Conservation (phyloP, 1,140 invertebrate species). For the Holcopasites calliopsidis region DNA sequence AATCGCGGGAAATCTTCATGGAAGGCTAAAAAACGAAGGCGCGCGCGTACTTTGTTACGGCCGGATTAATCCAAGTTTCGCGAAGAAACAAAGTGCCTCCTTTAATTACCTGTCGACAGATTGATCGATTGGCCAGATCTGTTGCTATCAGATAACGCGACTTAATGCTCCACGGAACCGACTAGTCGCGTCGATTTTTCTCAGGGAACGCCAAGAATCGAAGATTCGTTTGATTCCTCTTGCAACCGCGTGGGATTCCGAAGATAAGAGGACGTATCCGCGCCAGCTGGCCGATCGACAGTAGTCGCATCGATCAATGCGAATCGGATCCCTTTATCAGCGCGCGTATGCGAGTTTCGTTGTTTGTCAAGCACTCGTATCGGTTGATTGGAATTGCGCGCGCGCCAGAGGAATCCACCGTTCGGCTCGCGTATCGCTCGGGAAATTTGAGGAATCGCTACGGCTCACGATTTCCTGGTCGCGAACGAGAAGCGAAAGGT, state of each 20-base stretch:
- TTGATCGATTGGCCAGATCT: conserved; percentile 54
- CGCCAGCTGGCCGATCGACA: too few relatives aligned
- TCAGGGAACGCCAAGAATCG: background rate
- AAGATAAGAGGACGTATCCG: too few relatives aligned
- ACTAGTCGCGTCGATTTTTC: background rate
- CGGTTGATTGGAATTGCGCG: too few relatives aligned
- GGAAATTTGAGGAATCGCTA: too few relatives aligned
- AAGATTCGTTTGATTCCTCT: background rate
- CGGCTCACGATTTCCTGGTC: too few relatives aligned
- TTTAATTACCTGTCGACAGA: conserved; percentile 63
- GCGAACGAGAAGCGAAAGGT: background rate
- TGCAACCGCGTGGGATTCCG: too few relatives aligned
- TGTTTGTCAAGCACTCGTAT: background rate
- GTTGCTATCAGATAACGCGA: conserved; percentile 53
- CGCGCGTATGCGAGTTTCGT: background rate
- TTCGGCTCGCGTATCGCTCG: too few relatives aligned
- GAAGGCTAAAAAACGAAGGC: conserved; percentile 11
- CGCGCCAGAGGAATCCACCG: too few relatives aligned
- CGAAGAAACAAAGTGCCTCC: conserved; percentile 58
- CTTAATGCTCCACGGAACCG: conserved; percentile 18
- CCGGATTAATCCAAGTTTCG: conserved; percentile 54
- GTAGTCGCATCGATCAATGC: too few relatives aligned
- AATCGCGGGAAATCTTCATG: conserved; percentile 20
- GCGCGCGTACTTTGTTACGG: conserved; percentile 36
- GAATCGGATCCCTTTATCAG: too few relatives aligned